phyloP scores from a whole-genome alignment of 2,113 vertebrate species.

The Erythrolamprus reginae region DNA sequence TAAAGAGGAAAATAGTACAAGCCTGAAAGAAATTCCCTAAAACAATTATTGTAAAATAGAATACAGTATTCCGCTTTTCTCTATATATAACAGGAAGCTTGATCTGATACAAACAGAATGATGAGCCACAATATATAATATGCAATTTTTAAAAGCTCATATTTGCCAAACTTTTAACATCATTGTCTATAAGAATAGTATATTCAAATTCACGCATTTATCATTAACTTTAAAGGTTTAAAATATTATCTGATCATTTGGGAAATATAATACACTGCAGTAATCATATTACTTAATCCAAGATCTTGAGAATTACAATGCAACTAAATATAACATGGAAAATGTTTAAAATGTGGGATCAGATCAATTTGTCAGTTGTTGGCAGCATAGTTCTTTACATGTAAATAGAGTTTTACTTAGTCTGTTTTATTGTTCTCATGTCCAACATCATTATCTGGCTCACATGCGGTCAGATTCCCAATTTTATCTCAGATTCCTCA shows the following conservation, averaged over 20 bases:
- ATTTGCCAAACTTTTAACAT: conserved; percentile 49
- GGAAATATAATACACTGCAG: conserved; percentile 3
- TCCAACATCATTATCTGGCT: conserved; percentile 12
- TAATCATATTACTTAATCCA: not conserved
- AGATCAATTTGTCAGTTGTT: not conserved
- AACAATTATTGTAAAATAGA: not conserved
- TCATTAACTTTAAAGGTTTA: not conserved
- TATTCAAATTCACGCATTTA: not conserved
- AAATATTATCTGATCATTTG: not conserved
- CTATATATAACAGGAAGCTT: not conserved
- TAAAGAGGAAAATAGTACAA: not conserved
- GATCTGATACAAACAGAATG: conserved; percentile 49
- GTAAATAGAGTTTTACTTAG: not conserved
- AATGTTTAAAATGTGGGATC: not conserved
- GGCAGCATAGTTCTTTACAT: not conserved
- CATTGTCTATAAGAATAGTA: not conserved
- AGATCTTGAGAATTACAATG: conserved; percentile 17
- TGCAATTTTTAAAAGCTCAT: conserved; percentile 35
- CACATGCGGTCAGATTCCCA: conserved; percentile 9
- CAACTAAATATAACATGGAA: not conserved
- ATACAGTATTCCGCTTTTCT: not conserved
- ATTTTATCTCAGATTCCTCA: not conserved
- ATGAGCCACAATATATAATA: conserved; percentile 26
- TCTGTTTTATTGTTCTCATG: not conserved
- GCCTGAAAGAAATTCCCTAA: conserved; percentile 2